Evolutionary conservation across 2,888 invertebrate genomes (phyloP).

Genomic region (Acrocera orbiculus): DNA sequence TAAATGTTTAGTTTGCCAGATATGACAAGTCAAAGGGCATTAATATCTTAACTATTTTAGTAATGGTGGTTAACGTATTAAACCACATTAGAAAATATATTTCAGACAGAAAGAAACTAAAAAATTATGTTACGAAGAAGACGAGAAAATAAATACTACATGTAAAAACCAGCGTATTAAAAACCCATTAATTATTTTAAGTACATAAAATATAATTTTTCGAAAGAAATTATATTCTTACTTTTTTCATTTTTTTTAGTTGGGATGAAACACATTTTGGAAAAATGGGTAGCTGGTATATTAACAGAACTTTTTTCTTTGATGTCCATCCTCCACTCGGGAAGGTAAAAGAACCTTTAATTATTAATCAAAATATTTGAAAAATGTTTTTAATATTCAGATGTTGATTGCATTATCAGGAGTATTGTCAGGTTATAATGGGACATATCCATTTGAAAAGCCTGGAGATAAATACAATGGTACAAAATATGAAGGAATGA

Average conservation of each 20-base stretch:
- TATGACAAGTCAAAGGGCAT: no score
- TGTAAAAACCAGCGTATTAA: no score
- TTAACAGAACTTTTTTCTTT: slow-evolving; percentile 92
- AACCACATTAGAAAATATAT: no score
- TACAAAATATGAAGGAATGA: slow-evolving; percentile 80
- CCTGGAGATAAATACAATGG: slow-evolving; percentile 90
- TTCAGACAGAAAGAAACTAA: no score
- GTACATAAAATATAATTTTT: background rate
- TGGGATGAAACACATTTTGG: slow-evolving; percentile 99
- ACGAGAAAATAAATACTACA: no score
- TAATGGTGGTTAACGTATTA: no score
- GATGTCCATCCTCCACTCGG: slow-evolving; percentile 96
- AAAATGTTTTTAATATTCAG: slow-evolving; percentile 34
- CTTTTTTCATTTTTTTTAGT: slow-evolving; percentile 33
- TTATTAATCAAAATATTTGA: slow-evolving; percentile 3
- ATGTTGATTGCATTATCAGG: slow-evolving; percentile 91
- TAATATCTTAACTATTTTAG: no score
- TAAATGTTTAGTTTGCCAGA: no score
- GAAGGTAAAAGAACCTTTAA: slow-evolving; percentile 45
- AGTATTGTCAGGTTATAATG: slow-evolving; percentile 83
- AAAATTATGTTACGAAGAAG: no score
- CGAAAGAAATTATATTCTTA: slow-evolving; percentile 1
- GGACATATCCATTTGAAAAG: slow-evolving; percentile 84
- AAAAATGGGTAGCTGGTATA: slow-evolving; percentile 98
- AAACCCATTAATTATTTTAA: slow-evolving; percentile 6